Conservation (phyloP, 2,113 vertebrate species). For the Muntiacus muntjak region DNA sequence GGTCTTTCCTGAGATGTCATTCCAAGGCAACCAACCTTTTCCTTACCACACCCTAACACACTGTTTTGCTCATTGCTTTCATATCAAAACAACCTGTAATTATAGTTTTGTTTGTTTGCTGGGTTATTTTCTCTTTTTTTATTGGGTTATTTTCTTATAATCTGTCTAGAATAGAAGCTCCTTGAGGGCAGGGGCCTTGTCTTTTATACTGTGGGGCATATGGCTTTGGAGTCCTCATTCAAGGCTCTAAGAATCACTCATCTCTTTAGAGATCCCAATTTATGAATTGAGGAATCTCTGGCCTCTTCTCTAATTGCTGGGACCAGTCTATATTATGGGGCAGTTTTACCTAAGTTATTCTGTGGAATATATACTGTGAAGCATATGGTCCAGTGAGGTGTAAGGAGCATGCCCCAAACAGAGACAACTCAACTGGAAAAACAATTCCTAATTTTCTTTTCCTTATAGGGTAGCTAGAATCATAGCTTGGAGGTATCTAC, state of each 20-base stretch:
- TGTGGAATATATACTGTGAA: not conserved
- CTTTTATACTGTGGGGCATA: not conserved
- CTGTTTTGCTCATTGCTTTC: not conserved
- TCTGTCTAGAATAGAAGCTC: not conserved
- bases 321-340: not conserved
- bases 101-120: not conserved
- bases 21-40: not conserved
- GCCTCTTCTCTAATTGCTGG: not conserved
- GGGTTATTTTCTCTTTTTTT: not conserved
- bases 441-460: not conserved
- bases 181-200: not conserved
- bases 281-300: not conserved
- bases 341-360: not conserved
- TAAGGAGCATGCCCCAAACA: not conserved
- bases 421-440: not conserved
- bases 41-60: not conserved
- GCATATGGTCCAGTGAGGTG: not conserved
- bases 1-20: not conserved
- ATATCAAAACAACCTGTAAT: not conserved
- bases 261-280: not conserved
- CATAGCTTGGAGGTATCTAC: not conserved
- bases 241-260: not conserved
- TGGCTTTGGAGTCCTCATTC: not conserved
- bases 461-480: not conserved
- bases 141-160: not conserved